Conservation (phyloP, 1,140 invertebrate species). For the Procambarus clarkii region DNA sequence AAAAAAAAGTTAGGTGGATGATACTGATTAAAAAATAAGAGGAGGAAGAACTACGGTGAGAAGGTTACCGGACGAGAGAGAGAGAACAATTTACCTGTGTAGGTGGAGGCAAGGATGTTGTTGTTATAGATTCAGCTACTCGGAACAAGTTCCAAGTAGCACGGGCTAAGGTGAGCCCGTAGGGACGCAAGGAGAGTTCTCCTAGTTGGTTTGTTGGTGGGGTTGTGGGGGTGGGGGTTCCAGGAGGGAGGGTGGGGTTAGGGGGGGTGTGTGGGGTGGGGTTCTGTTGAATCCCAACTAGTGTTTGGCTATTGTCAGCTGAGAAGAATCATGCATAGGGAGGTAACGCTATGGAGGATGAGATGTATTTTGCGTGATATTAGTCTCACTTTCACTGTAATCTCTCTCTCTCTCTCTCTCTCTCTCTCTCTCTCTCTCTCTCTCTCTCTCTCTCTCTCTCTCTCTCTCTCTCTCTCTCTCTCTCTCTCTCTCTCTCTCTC, state of each 20-base stretch:
- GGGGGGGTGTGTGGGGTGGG: neutral
- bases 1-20: too few species aligned
- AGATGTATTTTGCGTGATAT: neutral
- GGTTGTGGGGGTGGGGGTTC: neutral
- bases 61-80: too few species aligned
- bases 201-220: too few species aligned
- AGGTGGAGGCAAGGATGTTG: too few species aligned
- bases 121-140: too few species aligned
- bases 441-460: constrained; percentile 15
- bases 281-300: neutral
- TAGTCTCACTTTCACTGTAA: too few species aligned
- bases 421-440: constrained; percentile 18
- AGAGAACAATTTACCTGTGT: too few species aligned
- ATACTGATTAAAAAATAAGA: too few species aligned
- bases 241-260: neutral
- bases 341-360: neutral
- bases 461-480: constrained; percentile 20
- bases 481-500: constrained; percentile 20
- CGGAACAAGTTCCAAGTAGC: too few species aligned
- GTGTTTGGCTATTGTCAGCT: neutral
- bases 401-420: neutral
- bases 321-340: neutral
- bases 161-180: too few species aligned
- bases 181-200: too few species aligned
- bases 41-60: too few species aligned